Evolutionary conservation across 2,888 invertebrate species (phyloP).

Genomic region (Pseudanteris insignis): DNA sequence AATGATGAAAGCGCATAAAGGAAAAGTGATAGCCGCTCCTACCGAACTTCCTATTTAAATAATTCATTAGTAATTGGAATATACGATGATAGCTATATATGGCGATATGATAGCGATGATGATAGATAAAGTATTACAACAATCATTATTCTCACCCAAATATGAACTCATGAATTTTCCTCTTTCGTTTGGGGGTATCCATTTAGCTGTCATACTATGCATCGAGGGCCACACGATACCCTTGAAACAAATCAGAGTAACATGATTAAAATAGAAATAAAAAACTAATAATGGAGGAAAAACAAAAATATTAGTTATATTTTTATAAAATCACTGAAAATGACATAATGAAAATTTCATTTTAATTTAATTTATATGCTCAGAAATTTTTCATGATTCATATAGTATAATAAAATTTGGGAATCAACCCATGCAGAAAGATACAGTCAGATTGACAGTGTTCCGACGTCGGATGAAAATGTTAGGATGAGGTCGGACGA

Average conservation of each 20-base stretch:
- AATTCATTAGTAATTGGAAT: no score
- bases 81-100: no score
- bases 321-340: neutral
- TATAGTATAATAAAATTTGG: no score
- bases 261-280: neutral
- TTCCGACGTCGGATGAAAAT: no score
- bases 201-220: constrained; percentile 81
- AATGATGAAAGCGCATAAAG: constrained; percentile 76
- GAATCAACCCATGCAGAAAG: no score
- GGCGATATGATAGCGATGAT: no score
- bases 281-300: neutral
- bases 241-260: constrained; percentile 56
- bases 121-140: no score
- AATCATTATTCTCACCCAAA: constrained; percentile 67
- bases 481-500: no score
- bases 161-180: constrained; percentile 76
- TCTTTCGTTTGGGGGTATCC: constrained; percentile 84
- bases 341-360: neutral
- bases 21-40: constrained; percentile 75
- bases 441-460: no score
- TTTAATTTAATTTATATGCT: no score
- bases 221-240: constrained; percentile 80
- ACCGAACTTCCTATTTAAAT: constrained; percentile 76
- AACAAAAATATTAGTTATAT: neutral
- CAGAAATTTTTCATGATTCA: no score